Conservation (phyloP, 2,797 vertebrate species). For the Leuciscus waleckii region DNA sequence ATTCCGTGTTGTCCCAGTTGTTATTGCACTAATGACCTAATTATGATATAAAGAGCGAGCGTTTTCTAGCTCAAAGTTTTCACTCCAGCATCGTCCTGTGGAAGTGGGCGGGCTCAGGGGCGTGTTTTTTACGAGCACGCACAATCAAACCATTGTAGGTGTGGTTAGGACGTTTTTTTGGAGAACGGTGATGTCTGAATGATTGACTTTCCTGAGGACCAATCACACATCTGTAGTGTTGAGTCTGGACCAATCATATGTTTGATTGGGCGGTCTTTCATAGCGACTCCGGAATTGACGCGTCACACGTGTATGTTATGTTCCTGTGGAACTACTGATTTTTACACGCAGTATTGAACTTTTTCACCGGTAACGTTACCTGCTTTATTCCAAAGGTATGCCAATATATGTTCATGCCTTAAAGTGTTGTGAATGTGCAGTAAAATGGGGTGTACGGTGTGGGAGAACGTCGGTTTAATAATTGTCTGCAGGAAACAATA, state of each 20-base stretch:
- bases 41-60: slow-evolving; percentile 62
- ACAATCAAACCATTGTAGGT: slow-evolving; percentile 66
- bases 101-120: slow-evolving; percentile 51
- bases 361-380: neutral
- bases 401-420: neutral
- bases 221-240: slow-evolving; percentile 52
- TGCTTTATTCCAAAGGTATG: neutral
- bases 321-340: neutral
- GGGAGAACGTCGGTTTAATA: neutral
- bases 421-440: neutral
- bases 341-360: neutral
- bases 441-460: neutral
- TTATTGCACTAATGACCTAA: slow-evolving; percentile 55
- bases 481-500: neutral
- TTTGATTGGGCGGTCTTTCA: slow-evolving; percentile 12
- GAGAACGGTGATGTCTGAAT: neutral
- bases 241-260: neutral
- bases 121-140: slow-evolving; percentile 22
- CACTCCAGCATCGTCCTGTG: slow-evolving; percentile 68
- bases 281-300: slow-evolving; percentile 71
- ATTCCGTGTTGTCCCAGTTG: slow-evolving; percentile 38
- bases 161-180: slow-evolving; percentile 26
- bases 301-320: slow-evolving; percentile 54
- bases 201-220: slow-evolving; percentile 54
- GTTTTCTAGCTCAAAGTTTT: slow-evolving; percentile 66